A percentile compares a stretch with the other conserved stretches of the same genome.
Conservation (phyloP, 2,113 vertebrate species). For the Anarrhichthys ocellatus region DNA sequence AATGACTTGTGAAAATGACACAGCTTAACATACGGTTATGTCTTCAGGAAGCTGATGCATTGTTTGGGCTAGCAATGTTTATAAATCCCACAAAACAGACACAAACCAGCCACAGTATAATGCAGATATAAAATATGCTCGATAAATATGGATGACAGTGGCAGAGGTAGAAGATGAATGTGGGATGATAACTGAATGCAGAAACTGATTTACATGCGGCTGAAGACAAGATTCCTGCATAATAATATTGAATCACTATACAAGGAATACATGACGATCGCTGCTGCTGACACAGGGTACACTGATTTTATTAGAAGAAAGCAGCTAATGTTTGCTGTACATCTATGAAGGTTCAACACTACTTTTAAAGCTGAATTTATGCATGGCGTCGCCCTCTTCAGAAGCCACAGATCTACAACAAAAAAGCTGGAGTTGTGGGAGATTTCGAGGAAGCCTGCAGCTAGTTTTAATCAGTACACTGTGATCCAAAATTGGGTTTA, state of each 20-base stretch:
- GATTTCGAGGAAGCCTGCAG: neutral
- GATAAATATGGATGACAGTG: slow-evolving; percentile 53
- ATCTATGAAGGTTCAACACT: neutral
- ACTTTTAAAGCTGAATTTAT: neutral
- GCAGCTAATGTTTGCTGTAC: neutral
- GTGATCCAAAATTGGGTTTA: neutral
- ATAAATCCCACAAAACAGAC: slow-evolving; percentile 33
- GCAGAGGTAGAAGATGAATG: slow-evolving; percentile 42
- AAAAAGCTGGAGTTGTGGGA: neutral
- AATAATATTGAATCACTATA: neutral
- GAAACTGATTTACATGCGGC: slow-evolving; percentile 40
- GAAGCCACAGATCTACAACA: neutral
- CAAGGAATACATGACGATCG: neutral
- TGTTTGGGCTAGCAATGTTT: slow-evolving; percentile 31
- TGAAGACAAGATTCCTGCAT: slow-evolving; percentile 27
- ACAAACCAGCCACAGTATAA: slow-evolving; percentile 34
- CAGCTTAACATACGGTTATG: slow-evolving; percentile 32
- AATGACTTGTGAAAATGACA: slow-evolving; percentile 22
- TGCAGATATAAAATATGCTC: slow-evolving; percentile 45
- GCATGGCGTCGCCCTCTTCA: neutral
- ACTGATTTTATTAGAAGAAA: neutral
- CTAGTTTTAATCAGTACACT: neutral
- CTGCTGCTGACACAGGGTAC: neutral
- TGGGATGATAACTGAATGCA: slow-evolving; percentile 38
- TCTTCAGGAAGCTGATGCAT: slow-evolving; percentile 23